Percentiles rank a stretch among this genome's conserved stretches.
Evolutionary conservation across 2,888 invertebrate genomes (phyloP).

Genomic region (Mylabris sibirica): DNA sequence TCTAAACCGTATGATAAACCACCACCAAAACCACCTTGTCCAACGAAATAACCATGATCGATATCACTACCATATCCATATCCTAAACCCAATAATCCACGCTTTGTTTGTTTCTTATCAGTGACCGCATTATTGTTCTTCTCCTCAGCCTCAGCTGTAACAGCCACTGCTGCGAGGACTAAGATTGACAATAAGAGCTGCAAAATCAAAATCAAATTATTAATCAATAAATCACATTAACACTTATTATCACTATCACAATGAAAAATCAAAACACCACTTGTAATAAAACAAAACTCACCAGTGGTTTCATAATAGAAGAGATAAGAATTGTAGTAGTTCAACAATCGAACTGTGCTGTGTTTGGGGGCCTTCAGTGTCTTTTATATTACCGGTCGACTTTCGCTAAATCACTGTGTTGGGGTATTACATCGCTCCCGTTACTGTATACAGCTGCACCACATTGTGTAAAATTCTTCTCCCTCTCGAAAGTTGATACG

Average conservation of each 20-base stretch:
- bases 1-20: slow-evolving; percentile 44
- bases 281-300: slow-evolving; percentile 58
- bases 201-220: slow-evolving; percentile 31
- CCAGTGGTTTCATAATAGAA: slow-evolving; percentile 64
- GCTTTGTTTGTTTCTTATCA: slow-evolving; percentile 83
- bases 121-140: slow-evolving; percentile 62
- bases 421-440: slow-evolving; percentile 52
- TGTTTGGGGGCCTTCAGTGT: slow-evolving; percentile 62
- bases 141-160: slow-evolving; percentile 72
- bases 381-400: slow-evolving; percentile 67
- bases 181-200: slow-evolving; percentile 79
- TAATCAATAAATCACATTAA: not conserved
- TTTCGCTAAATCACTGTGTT: slow-evolving; percentile 61
- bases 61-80: slow-evolving; percentile 83
- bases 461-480: slow-evolving; percentile 55
- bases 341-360: slow-evolving; percentile 68
- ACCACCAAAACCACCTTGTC: slow-evolving; percentile 60
- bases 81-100: slow-evolving; percentile 79
- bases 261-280: not conserved
- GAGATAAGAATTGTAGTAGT: slow-evolving; percentile 55
- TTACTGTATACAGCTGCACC: slow-evolving; percentile 36
- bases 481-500: slow-evolving; percentile 50
- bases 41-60: slow-evolving; percentile 74
- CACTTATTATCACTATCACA: not conserved
- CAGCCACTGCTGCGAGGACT: slow-evolving; percentile 73